These are phyloP conservation scores for Wiebesia pumilae DNA, from an alignment of 1,140 invertebrate species.

Conservation along the genomic window DNA sequence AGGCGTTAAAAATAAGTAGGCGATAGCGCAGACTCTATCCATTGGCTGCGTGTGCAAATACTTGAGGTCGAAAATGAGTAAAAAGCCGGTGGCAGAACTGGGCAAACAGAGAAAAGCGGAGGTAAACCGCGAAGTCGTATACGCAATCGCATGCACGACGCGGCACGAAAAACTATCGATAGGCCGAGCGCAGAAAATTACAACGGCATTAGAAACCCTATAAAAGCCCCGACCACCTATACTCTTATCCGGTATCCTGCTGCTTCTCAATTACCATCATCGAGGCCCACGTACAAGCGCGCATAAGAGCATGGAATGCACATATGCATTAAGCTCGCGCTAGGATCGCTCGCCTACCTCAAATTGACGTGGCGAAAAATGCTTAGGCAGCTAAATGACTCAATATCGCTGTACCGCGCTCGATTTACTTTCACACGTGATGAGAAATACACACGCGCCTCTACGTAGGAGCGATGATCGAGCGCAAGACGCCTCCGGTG, in stretches of 20 bases:
- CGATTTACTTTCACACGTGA: conserved; percentile 44
- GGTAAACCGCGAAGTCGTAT: neutral
- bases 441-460: conserved; percentile 13
- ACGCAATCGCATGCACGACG: neutral
- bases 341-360: neutral
- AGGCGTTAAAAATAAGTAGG: too few species aligned
- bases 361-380: conserved; percentile 23
- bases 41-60: too few species aligned
- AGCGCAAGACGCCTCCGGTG: conserved; percentile 46
- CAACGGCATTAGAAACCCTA: neutral
- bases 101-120: neutral
- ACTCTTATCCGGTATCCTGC: conserved; percentile 10
- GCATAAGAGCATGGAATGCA: neutral
- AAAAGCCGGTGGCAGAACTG: too few species aligned
- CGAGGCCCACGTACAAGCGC: neutral
- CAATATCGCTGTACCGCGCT: neutral
- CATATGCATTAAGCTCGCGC: neutral
- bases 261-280: conserved; percentile 17
- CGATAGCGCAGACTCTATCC: too few species aligned
- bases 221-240: neutral
- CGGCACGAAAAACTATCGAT: neutral
- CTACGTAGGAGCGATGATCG: conserved; percentile 33
- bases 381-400: neutral
- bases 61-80: too few species aligned
- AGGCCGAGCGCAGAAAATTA: neutral